phyloP scores from a whole-genome alignment of 2,113 vertebrate genomes.

The Procavia capensis region DNA sequence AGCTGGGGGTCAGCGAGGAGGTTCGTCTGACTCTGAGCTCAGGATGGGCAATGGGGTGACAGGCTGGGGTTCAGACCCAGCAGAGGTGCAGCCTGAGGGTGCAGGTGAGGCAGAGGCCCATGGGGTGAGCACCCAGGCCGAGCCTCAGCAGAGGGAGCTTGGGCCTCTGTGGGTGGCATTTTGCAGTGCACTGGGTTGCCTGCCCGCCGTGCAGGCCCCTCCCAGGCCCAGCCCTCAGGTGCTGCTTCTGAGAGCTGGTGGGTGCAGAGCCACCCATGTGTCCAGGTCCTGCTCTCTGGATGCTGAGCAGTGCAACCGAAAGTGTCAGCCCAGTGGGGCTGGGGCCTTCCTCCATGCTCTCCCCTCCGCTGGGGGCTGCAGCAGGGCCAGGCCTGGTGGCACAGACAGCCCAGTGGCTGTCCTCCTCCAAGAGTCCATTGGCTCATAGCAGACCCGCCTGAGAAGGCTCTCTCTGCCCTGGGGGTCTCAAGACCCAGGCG shows the following conservation, averaged over 20 bases:
- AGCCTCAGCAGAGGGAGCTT: not conserved
- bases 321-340: rapidly evolving
- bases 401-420: too few species aligned
- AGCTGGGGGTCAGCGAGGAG: not conserved
- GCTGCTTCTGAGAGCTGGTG: not conserved
- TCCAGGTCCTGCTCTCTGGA: not conserved
- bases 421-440: not conserved
- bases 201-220: rapidly evolving
- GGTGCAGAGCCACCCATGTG: rapidly evolving
- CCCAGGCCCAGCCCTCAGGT: not conserved
- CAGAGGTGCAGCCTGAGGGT: too few species aligned
- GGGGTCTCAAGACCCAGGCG: not conserved
- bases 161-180: not conserved
- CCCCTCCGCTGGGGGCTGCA: not conserved
- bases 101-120: too few species aligned
- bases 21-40: too few species aligned
- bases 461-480: not conserved
- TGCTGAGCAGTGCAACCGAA: not conserved
- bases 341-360: too few species aligned
- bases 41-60: too few species aligned
- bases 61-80: too few species aligned
- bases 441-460: too few species aligned
- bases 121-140: not conserved
- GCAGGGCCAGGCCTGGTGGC: too few species aligned
- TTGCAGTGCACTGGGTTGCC: not conserved